These are phyloP conservation scores for Vimba vimba DNA, from an alignment of 2,113 vertebrate species.

Conservation along the genomic window DNA sequence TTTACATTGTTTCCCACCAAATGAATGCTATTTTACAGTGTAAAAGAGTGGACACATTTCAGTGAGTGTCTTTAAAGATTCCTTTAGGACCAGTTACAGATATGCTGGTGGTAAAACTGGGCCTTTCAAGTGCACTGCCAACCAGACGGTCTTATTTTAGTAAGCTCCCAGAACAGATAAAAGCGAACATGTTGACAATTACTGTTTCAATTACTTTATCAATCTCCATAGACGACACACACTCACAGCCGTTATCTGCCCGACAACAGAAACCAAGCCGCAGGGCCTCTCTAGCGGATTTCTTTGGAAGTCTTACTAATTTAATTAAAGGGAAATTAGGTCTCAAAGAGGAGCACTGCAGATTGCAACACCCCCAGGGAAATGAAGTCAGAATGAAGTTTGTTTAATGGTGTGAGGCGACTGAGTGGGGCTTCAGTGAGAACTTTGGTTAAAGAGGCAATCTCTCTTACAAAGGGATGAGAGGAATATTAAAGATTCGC, in stretches of 20 bases:
- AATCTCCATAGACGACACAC: slow-evolving; percentile 50
- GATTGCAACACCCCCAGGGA: slow-evolving; percentile 47
- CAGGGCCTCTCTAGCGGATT: slow-evolving; percentile 42
- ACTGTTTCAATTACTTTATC: slow-evolving; percentile 51
- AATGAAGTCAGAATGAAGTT: slow-evolving; percentile 48
- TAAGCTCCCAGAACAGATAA: slow-evolving; percentile 35
- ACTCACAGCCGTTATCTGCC: slow-evolving; percentile 48
- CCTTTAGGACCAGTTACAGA: neutral
- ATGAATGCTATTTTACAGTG: neutral
- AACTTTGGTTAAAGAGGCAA: slow-evolving; percentile 26
- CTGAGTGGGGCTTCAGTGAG: slow-evolving; percentile 23
- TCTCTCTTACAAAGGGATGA: slow-evolving; percentile 23
- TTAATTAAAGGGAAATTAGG: slow-evolving; percentile 59
- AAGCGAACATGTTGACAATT: slow-evolving; percentile 30
- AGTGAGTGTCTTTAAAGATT: neutral
- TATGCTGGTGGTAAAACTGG: neutral
- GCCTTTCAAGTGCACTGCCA: slow-evolving; percentile 15
- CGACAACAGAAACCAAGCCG: slow-evolving; percentile 43
- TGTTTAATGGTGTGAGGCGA: slow-evolving; percentile 46
- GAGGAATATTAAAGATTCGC: neutral
- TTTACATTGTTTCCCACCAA: neutral
- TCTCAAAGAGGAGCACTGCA: slow-evolving; percentile 48
- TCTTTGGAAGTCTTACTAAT: slow-evolving; percentile 54
- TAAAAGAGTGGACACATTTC: neutral
- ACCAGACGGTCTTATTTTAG: slow-evolving; percentile 27